phyloP scores from a whole-genome alignment of 2,113 vertebrate species.

The Brevimyrus niger region DNA sequence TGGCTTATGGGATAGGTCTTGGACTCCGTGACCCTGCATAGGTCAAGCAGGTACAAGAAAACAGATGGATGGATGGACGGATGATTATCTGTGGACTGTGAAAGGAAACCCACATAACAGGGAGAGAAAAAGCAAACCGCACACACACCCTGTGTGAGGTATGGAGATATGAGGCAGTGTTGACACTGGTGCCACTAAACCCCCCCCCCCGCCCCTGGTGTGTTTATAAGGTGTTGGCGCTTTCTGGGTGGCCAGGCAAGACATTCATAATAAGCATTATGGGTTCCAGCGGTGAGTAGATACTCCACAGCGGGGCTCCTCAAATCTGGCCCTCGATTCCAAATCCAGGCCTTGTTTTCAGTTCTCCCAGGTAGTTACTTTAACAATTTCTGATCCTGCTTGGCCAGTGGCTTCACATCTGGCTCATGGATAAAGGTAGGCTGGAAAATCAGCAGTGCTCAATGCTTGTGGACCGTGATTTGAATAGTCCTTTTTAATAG shows the following conservation, averaged over 20 bases:
- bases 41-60: background rate
- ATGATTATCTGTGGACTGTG: background rate
- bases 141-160: background rate
- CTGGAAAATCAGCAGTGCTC: background rate
- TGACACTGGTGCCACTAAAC: background rate
- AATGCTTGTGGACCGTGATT: background rate
- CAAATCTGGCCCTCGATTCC: background rate
- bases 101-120: background rate
- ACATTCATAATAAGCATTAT: background rate
- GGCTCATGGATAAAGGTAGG: background rate
- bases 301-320: background rate
- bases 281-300: background rate
- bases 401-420: background rate
- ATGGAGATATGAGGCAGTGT: background rate
- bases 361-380: background rate
- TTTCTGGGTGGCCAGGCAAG: background rate
- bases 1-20: background rate
- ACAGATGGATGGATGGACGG: background rate
- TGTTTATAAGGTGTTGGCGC: background rate
- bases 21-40: background rate
- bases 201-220: too few species aligned
- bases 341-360: background rate
- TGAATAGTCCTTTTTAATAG: background rate
- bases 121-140: background rate
- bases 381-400: background rate